Evolutionary conservation across 2,888 invertebrate species (phyloP).

Genomic region (Amiota communis): DNA sequence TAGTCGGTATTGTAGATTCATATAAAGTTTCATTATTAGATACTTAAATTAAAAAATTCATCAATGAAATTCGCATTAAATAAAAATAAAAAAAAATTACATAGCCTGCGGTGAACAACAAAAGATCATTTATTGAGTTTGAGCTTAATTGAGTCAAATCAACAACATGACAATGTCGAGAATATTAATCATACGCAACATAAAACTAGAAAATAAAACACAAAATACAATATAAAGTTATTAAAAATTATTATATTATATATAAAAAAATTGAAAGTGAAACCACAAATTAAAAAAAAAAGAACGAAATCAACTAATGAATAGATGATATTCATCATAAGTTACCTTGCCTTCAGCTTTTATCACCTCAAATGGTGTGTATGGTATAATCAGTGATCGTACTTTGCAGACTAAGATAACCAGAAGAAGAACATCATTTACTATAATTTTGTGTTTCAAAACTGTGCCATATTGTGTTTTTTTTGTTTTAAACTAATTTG

Average conservation of each 20-base stretch:
- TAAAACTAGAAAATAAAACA: slow-evolving; percentile 41
- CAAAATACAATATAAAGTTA: slow-evolving; percentile 23
- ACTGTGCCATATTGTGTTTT: slow-evolving; percentile 34
- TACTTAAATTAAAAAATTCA: too few species aligned
- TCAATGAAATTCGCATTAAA: too few species aligned
- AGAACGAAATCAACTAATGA: slow-evolving; percentile 7
- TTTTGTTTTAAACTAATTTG: slow-evolving; percentile 48
- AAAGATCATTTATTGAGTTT: background rate
- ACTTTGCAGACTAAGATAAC: background rate
- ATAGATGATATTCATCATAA: background rate
- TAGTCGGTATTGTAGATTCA: too few species aligned
- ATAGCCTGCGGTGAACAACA: background rate
- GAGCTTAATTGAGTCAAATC: slow-evolving; percentile 61
- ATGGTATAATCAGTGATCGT: too few species aligned
- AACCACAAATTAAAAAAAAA: slow-evolving; percentile 37
- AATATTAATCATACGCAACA: slow-evolving; percentile 34
- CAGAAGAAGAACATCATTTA: too few species aligned
- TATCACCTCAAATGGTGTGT: too few species aligned
- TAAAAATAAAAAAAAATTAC: too few species aligned
- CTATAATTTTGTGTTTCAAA: slow-evolving; percentile 17
- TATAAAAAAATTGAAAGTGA: slow-evolving; percentile 34
- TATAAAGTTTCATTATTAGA: too few species aligned
- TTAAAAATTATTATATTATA: slow-evolving; percentile 21
- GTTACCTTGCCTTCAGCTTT: background rate
- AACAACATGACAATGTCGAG: slow-evolving; percentile 38